Conservation (phyloP, 2,797 vertebrate genomes). For the Percopsis omiscomaycus region DNA sequence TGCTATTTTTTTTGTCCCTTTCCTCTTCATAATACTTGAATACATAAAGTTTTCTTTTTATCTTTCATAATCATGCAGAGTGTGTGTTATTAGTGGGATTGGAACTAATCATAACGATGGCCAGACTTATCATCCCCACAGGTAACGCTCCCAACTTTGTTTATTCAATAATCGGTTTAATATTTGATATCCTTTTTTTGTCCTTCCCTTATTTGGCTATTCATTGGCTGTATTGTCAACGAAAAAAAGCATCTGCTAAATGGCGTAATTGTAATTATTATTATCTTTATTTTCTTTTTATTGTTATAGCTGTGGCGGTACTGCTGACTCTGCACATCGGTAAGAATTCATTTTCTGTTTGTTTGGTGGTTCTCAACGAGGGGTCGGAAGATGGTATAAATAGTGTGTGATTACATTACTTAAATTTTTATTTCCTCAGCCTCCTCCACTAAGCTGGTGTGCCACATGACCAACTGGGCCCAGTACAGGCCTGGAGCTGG, state of each 20-base stretch:
- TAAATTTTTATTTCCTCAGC: conserved; percentile 53
- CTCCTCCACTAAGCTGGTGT: conserved; percentile 79
- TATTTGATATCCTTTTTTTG: not conserved
- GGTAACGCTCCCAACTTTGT: conserved; percentile 53
- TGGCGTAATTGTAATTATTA: too few relatives aligned
- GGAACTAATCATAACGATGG: conserved; percentile 53
- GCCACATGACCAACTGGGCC: conserved; percentile 88
- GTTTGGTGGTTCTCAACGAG: not conserved
- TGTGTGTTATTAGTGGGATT: not conserved
- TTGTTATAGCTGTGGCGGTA: conserved; percentile 71
- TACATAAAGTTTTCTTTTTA: too few relatives aligned
- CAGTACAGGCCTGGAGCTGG: conserved; percentile 80
- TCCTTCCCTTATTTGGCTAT: not conserved
- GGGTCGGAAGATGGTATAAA: not conserved
- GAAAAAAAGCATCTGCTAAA: too few relatives aligned
- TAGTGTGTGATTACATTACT: not conserved
- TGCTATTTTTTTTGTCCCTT: too few relatives aligned
- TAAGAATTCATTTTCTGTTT: conserved; percentile 55
- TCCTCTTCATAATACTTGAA: too few relatives aligned
- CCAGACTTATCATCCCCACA: conserved; percentile 54
- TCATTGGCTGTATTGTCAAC: not conserved
- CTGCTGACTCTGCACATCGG: conserved; percentile 72
- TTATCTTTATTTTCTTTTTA: not conserved
- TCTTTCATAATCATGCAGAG: not conserved
- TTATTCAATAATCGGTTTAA: not conserved